phyloP scores from a whole-genome alignment of 2,888 invertebrate genomes.

The Acrobasis suavella region DNA sequence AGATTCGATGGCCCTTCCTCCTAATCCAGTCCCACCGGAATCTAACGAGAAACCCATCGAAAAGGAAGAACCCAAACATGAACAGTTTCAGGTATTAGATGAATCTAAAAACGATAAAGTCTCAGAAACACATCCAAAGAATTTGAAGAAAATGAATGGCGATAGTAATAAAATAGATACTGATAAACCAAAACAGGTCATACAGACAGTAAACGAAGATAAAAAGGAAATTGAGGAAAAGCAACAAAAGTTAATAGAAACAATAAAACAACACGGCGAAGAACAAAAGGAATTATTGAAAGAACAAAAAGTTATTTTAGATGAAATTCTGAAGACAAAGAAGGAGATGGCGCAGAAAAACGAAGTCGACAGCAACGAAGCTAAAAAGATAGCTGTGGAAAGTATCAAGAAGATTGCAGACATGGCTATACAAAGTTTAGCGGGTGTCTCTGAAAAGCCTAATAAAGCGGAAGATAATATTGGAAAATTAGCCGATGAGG shows the following conservation, averaged over 20 bases:
- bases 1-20: constrained; percentile 73
- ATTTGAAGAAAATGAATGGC: constrained; percentile 55
- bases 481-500: constrained; percentile 60
- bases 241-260: constrained; percentile 81
- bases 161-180: constrained; percentile 37
- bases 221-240: constrained; percentile 58
- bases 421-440: constrained; percentile 72
- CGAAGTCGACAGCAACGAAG: constrained; percentile 66
- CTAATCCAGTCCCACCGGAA: constrained; percentile 74
- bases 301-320: constrained; percentile 85
- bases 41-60: constrained; percentile 65
- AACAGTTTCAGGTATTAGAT: constrained; percentile 1
- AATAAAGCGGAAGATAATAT: constrained; percentile 43
- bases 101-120: constrained; percentile 39
- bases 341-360: constrained; percentile 72
- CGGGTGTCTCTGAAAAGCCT: constrained; percentile 66
- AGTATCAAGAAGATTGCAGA: constrained; percentile 77
- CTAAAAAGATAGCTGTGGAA: constrained; percentile 76
- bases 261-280: constrained; percentile 86
- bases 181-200: constrained; percentile 37
- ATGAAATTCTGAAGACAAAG: constrained; percentile 83
- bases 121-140: constrained; percentile 63
- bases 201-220: constrained; percentile 36
- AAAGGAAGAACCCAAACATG: constrained; percentile 46
- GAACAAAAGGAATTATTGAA: constrained; percentile 86